Percentiles rank a stretch among this genome's conserved stretches.
phyloP scores from a whole-genome alignment of 2,113 vertebrate genomes.

The Indicator indicator region DNA sequence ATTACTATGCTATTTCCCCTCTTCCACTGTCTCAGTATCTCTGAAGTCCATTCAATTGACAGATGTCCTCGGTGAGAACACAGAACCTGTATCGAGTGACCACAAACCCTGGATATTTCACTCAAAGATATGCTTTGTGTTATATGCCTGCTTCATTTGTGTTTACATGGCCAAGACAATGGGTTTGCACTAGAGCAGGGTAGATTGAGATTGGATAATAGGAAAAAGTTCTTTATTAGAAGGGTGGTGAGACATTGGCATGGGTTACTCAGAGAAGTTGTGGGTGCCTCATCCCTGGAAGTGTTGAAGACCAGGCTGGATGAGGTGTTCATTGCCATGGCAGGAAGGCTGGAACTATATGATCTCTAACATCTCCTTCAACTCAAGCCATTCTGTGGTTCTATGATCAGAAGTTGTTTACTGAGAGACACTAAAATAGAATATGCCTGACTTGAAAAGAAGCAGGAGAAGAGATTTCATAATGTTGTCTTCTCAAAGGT shows the following conservation, averaged over 20 bases:
- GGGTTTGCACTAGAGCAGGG: no score
- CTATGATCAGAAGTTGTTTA: background rate
- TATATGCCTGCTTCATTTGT: background rate
- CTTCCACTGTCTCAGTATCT: background rate
- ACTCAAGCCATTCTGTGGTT: no score
- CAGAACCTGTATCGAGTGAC: background rate
- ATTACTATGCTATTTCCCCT: background rate
- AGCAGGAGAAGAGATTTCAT: background rate
- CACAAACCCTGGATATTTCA: background rate
- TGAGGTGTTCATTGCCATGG: no score
- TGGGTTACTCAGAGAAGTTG: no score
- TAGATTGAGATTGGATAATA: no score
- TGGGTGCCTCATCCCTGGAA: no score
- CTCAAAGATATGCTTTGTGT: background rate
- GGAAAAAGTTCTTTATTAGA: no score
- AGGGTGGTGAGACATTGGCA: no score
- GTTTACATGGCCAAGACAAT: background rate
- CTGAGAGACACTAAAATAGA: background rate
- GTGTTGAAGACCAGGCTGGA: no score
- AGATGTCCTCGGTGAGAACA: background rate
- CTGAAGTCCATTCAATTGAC: background rate
- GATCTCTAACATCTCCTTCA: no score
- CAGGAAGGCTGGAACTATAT: no score
- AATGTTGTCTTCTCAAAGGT: background rate
- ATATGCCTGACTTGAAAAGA: background rate